Conservation (phyloP, 2,113 vertebrate species). For the Nerophis ophidion region DNA sequence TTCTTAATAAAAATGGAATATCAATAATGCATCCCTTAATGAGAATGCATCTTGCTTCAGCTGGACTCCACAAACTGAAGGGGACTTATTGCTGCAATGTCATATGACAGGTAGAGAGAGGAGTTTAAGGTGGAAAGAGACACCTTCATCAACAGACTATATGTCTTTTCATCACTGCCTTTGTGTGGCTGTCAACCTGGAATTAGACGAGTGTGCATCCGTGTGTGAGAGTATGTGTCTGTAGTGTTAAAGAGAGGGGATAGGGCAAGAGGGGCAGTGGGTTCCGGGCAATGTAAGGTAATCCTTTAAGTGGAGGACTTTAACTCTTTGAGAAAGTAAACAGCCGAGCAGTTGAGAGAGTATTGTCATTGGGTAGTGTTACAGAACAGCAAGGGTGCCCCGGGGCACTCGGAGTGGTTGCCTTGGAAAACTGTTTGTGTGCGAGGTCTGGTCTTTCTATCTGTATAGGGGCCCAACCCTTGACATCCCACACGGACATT, state of each 20-base stretch:
- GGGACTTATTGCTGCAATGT: conserved; percentile 29
- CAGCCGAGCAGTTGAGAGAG: conserved; percentile 68
- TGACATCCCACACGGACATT: conserved; percentile 5
- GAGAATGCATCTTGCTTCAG: neutral
- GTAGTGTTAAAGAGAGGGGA: conserved; percentile 30
- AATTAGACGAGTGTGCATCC: conserved; percentile 1
- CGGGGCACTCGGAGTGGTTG: conserved; percentile 53
- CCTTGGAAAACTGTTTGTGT: conserved; percentile 51
- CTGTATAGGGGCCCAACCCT: conserved; percentile 7
- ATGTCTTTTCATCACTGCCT: conserved; percentile 38
- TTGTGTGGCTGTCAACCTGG: conserved; percentile 42
- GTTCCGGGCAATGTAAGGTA: conserved; percentile 65
- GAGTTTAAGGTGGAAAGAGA: conserved; percentile 30
- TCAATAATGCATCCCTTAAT: neutral
- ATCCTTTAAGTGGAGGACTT: conserved; percentile 75
- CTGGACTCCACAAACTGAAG: conserved; percentile 6
- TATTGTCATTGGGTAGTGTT: conserved; percentile 76
- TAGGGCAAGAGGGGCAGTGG: conserved; percentile 50
- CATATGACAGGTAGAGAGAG: conserved; percentile 17
- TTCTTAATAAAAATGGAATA: neutral
- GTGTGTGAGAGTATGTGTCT: conserved; percentile 25
- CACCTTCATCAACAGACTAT: conserved; percentile 32
- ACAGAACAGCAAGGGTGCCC: conserved; percentile 60
- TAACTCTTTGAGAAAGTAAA: conserved; percentile 75
- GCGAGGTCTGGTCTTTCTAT: conserved; percentile 15